phyloP scores from a whole-genome alignment of 2,888 invertebrate genomes.

The Phasia obesa region DNA sequence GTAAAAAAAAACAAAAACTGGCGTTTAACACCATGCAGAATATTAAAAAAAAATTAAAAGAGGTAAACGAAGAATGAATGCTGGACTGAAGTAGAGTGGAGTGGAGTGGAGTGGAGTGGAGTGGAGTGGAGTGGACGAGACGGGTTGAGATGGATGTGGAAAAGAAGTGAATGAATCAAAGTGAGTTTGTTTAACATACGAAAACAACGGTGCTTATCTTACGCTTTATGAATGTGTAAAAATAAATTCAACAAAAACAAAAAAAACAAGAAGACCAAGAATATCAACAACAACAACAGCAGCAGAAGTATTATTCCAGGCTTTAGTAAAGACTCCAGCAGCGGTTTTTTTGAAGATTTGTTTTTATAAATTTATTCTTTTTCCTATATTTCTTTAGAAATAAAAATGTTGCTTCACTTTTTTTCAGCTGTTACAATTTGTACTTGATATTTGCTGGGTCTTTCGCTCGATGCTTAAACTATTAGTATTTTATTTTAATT shows the following conservation, averaged over 20 bases:
- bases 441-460: slow-evolving; percentile 53
- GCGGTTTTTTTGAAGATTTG: slow-evolving; percentile 21
- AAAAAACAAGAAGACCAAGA: not conserved
- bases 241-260: slow-evolving; percentile 25
- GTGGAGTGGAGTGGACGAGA: slow-evolving; percentile 8
- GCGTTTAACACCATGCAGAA: slow-evolving; percentile 46
- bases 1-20: not conserved
- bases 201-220: slow-evolving; percentile 69
- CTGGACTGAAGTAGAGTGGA: too few species aligned
- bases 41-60: slow-evolving; percentile 59
- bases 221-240: slow-evolving; percentile 68
- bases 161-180: slow-evolving; percentile 52
- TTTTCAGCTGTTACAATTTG: slow-evolving; percentile 44
- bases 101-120: too few species aligned
- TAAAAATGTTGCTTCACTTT: slow-evolving; percentile 5
- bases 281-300: not conserved
- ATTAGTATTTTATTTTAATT: slow-evolving; percentile 6
- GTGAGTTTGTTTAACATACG: slow-evolving; percentile 56
- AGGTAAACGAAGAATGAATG: slow-evolving; percentile 7
- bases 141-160: not conserved
- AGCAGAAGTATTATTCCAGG: slow-evolving; percentile 8
- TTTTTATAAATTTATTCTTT: slow-evolving; percentile 27
- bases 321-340: not conserved
- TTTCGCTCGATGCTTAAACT: slow-evolving; percentile 58
- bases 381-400: slow-evolving; percentile 16